A percentile compares a stretch with the other conserved stretches of the same genome.
Conservation (phyloP, 2,888 invertebrate species). For the Lithophane leautieri region DNA sequence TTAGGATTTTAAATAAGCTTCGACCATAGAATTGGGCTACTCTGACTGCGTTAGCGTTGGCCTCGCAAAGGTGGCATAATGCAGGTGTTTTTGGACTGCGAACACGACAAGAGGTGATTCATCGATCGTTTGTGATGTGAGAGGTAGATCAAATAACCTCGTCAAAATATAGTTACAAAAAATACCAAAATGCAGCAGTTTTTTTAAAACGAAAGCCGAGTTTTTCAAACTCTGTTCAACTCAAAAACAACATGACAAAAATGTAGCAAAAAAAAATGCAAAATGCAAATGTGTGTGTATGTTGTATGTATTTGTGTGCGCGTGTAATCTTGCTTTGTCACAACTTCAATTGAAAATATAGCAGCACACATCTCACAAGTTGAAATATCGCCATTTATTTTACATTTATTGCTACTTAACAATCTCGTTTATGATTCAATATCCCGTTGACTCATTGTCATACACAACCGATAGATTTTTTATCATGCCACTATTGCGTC, state of each 20-base stretch:
- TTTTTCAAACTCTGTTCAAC: not conserved
- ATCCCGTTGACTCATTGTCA: slow-evolving; percentile 16
- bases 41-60: not conserved
- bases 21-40: not conserved
- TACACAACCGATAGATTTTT: not conserved
- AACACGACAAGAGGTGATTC: too few relatives aligned
- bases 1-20: not conserved
- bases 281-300: too few relatives aligned
- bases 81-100: too few relatives aligned
- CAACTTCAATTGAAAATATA: not conserved
- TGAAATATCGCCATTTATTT: slow-evolving; percentile 6
- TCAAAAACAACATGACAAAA: not conserved
- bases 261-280: too few relatives aligned
- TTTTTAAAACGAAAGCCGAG: not conserved
- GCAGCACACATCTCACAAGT: not conserved
- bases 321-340: not conserved
- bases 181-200: not conserved
- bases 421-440: slow-evolving; percentile 29
- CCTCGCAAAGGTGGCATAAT: too few relatives aligned
- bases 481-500: slow-evolving; percentile 49
- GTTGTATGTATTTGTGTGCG: too few relatives aligned
- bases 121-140: too few relatives aligned
- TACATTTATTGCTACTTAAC: slow-evolving; percentile 2
- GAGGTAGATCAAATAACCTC: not conserved
- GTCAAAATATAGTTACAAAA: not conserved